Evolutionary conservation across 2,113 vertebrate species (phyloP).

Genomic region (Limanda limanda): DNA sequence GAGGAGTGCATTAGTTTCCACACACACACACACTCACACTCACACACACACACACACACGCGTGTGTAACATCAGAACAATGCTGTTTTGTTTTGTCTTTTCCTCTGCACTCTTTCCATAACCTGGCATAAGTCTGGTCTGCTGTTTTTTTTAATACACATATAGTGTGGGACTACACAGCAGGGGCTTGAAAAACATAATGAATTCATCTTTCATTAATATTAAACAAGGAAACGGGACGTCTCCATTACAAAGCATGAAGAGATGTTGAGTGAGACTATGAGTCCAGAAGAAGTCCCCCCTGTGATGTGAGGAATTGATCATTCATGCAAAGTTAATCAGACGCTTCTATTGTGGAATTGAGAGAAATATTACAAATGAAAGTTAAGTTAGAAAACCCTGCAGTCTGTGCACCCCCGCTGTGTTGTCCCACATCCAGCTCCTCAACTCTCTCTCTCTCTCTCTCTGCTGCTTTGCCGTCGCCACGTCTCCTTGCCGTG

Average conservation of each 20-base stretch:
- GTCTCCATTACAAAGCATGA: conserved; percentile 11
- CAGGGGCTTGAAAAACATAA: conserved; percentile 23
- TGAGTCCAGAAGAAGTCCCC: neutral
- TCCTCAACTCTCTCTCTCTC: conserved; percentile 47
- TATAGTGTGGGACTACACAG: conserved; percentile 35
- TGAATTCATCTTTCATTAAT: conserved; percentile 1
- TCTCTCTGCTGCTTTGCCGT: conserved; percentile 45
- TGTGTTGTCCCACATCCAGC: conserved; percentile 54
- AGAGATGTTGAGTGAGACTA: too few species aligned
- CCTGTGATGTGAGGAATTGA: neutral
- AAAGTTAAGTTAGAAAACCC: neutral
- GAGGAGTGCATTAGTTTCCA: too few species aligned
- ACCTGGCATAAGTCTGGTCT: conserved; percentile 46
- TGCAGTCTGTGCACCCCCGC: conserved; percentile 25
- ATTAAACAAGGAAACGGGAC: neutral
- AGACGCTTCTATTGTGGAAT: neutral
- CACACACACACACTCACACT: neutral
- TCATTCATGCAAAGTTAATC: conserved; percentile 13
- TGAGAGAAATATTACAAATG: neutral
- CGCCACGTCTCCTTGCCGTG: conserved; percentile 63
- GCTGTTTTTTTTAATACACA: conserved; percentile 21
- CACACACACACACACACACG: neutral
- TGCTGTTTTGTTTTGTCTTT: conserved; percentile 14
- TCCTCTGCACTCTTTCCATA: conserved; percentile 32
- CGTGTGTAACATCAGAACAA: conserved; percentile 25